phyloP scores from a whole-genome alignment of 35 echinoderm and acorn worm species.

The Patiria miniata region DNA sequence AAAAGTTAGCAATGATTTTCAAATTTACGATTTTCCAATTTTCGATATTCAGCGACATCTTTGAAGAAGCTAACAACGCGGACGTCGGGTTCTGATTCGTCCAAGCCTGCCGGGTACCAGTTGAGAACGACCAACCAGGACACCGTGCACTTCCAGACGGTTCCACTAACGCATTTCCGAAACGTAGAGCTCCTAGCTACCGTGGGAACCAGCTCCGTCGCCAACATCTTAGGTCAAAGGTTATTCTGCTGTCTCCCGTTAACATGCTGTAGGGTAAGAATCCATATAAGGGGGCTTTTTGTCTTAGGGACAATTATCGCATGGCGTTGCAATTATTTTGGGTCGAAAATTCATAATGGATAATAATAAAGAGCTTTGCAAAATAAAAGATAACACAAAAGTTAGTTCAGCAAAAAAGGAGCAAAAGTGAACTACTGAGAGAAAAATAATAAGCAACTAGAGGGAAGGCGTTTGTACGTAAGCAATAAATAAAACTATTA shows the following conservation, averaged over 20 bases:
- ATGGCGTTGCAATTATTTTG: too few relatives aligned
- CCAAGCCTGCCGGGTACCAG: constrained; percentile 14
- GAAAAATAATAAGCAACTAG: too few relatives aligned
- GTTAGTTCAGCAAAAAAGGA: too few relatives aligned
- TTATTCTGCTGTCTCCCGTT: not conserved
- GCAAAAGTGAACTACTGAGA: too few relatives aligned
- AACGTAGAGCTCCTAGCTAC: constrained; percentile 7
- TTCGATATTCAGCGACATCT: not conserved
- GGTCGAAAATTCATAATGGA: too few relatives aligned
- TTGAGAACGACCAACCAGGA: not conserved
- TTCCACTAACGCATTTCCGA: not conserved
- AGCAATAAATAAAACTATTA: too few relatives aligned
- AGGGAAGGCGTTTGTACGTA: too few relatives aligned
- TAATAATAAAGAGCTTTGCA: too few relatives aligned
- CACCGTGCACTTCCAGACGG: constrained; percentile 1
- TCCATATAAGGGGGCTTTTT: too few relatives aligned
- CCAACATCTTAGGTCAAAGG: constrained; percentile 6
- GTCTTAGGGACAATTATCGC: too few relatives aligned
- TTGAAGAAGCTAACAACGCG: not conserved
- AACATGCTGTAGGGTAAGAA: constrained; percentile 28
- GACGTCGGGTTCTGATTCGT: not conserved
- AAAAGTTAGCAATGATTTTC: not conserved
- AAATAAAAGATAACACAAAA: too few relatives aligned
- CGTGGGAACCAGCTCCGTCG: not conserved
- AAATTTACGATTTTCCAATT: not conserved